Evolutionary conservation across 2,113 vertebrate species (phyloP).

Genomic region (Polyodon spathula): DNA sequence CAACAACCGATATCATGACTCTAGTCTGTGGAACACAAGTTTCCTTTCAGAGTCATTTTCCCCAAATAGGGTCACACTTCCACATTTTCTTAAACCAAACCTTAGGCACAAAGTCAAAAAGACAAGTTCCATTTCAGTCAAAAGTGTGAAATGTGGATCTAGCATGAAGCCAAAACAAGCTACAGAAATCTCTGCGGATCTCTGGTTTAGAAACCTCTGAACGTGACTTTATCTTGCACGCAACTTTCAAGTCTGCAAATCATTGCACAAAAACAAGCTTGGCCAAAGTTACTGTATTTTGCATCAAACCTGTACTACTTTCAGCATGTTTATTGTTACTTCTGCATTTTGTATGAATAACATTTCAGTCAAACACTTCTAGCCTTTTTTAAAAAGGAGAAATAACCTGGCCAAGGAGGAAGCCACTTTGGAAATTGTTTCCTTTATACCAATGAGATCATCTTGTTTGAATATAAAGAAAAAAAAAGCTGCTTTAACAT

Average conservation of each 20-base stretch:
- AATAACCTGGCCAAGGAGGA: slow-evolving; percentile 22
- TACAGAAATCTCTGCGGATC: no score
- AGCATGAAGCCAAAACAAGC: no score
- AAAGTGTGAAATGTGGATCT: no score
- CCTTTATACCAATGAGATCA: slow-evolving; percentile 19
- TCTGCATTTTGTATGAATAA: slow-evolving; percentile 21
- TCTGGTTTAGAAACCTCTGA: no score
- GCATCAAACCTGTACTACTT: background rate
- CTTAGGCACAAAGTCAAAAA: no score
- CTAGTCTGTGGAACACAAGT: no score
- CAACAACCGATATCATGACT: no score
- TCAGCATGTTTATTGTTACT: slow-evolving; percentile 19
- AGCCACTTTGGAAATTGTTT: slow-evolving; percentile 9
- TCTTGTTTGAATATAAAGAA: background rate
- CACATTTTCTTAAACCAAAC: no score
- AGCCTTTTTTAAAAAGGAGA: slow-evolving; percentile 24
- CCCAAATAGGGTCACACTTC: no score
- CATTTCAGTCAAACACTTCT: slow-evolving; percentile 16
- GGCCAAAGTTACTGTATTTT: background rate
- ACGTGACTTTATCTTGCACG: background rate
- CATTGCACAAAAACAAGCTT: background rate
- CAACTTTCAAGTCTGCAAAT: background rate
- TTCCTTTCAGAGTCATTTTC: no score
- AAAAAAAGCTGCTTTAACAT: background rate
- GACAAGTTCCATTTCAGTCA: no score